Evolutionary conservation across 2,797 vertebrate genomes (phyloP), one percentile per base, ranked within the genome.

Genomic region (Florisuga fusca): DNA sequence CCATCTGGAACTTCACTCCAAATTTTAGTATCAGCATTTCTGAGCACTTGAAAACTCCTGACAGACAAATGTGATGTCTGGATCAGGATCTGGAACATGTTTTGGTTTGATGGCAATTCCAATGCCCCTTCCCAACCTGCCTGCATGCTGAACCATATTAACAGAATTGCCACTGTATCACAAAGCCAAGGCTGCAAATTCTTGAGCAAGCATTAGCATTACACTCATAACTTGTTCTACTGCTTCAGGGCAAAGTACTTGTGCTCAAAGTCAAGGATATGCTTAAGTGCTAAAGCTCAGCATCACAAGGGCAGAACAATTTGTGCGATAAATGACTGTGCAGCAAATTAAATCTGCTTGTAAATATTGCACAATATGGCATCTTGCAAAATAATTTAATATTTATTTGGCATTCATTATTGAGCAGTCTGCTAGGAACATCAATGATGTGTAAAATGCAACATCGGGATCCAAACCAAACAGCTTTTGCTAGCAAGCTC

Each of bases 351-450:
- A 97, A 93, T 93, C 77, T 75, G 88, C 93, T 88, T 73, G 88
- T 88, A 97, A 97, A 95, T 96, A 97, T 89, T 96, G 94, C 93
- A 90, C 81, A 78, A 89, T 93, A 93, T 82, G 58, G 78, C 90
- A 89, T 73, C 90, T 95, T 95, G 53, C 84, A 89, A 94, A 94
- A 96, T 74, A 93, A 94, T 89, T 92, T 93, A 93, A 73, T 95
- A 96, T 94, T 89, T 94, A 59, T 74, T 93, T 95, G 93, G 73
- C 77, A 95, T 81, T 66, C 67, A 83, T 96, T 96, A 91, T 48
- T 57, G 90, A 96, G 67, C 69, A 92, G 91, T 71, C 72, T 91
- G 93, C 91, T 96, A 93, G 94, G 64, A 92, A 68, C 34, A 94
- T 46, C 81, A 96, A 45, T 1, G 31, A 91, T n/a, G 50, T 84